A percentile compares a stretch with the other conserved stretches of the same genome.
These are phyloP conservation scores for Rhagophthalmus giganteus DNA, from an alignment of 2,888 invertebrate genomes.

Conservation along the genomic window DNA sequence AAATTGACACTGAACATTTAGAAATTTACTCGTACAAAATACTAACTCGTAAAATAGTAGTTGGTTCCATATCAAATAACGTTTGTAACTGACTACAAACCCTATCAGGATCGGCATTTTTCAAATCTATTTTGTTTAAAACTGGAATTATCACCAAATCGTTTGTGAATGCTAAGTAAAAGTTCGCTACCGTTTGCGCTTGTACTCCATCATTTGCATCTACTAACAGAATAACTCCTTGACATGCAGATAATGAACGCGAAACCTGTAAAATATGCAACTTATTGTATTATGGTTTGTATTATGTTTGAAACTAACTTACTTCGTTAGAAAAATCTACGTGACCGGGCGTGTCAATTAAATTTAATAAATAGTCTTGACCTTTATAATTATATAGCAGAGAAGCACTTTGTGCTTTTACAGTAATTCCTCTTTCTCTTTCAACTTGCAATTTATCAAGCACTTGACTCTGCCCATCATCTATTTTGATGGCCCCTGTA, in stretches of 20 bases:
- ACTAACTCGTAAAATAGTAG: slow-evolving; percentile 71
- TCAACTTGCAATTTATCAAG: slow-evolving; percentile 85
- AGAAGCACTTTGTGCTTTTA: slow-evolving; percentile 96
- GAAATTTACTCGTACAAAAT: background rate
- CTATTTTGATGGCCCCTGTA: slow-evolving; percentile 77
- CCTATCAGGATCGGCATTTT: slow-evolving; percentile 83
- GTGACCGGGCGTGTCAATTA: slow-evolving; percentile 98
- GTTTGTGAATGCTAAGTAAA: slow-evolving; percentile 83
- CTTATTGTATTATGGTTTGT: background rate
- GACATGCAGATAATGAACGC: slow-evolving; percentile 87
- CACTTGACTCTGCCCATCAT: slow-evolving; percentile 70
- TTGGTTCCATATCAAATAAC: slow-evolving; percentile 78
- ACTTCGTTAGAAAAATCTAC: slow-evolving; percentile 98
- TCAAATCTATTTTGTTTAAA: slow-evolving; percentile 95
- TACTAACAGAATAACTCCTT: slow-evolving; percentile 91
- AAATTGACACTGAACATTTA: slow-evolving; percentile 10
- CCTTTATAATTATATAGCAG: slow-evolving; percentile 74
- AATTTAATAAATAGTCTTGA: slow-evolving; percentile 80
- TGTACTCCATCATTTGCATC: slow-evolving; percentile 96
- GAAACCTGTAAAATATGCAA: slow-evolving; percentile 62
- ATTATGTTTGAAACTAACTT: slow-evolving; percentile 15
- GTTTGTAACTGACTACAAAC: slow-evolving; percentile 77
- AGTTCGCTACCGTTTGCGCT: slow-evolving; percentile 98
- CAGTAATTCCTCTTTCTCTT: slow-evolving; percentile 95
- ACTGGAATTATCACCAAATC: slow-evolving; percentile 87